Conservation (phyloP, 2,113 vertebrate genomes). For the Otis tarda region DNA sequence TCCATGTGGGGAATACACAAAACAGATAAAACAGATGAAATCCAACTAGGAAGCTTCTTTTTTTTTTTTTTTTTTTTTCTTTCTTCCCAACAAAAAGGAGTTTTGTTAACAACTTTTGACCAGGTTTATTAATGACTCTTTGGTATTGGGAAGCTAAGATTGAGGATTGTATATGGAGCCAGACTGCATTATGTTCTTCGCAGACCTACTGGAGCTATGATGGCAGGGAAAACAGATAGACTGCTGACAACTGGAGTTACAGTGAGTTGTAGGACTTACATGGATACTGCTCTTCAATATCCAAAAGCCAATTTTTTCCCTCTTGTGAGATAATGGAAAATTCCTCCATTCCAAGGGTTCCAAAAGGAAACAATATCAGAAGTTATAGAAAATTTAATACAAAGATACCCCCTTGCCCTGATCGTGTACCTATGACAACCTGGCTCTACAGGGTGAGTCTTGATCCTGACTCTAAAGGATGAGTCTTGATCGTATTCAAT, state of each 20-base stretch:
- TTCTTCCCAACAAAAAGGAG: background rate
- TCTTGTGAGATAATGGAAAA: background rate
- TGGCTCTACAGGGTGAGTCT: background rate
- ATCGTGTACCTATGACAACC: background rate
- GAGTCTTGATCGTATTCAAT: background rate
- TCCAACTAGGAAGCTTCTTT: background rate
- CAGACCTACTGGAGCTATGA: background rate
- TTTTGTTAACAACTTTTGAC: background rate
- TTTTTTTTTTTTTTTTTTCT: background rate
- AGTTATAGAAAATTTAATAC: background rate
- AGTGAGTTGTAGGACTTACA: background rate
- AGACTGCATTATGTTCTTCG: background rate
- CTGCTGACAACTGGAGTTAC: background rate
- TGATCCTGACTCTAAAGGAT: background rate
- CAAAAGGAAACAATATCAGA: background rate
- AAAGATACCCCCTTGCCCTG: accelerated
- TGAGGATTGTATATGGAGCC: background rate
- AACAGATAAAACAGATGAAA: background rate
- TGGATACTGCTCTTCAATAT: background rate
- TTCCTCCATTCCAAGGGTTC: background rate
- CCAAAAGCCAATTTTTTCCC: background rate
- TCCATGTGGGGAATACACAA: background rate
- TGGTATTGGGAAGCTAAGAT: background rate
- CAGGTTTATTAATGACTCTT: background rate
- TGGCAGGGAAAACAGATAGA: background rate